These are phyloP conservation scores for Rhinopomastus cyanomelas DNA, from an alignment of 2,113 vertebrate genomes.

Conservation along the genomic window DNA sequence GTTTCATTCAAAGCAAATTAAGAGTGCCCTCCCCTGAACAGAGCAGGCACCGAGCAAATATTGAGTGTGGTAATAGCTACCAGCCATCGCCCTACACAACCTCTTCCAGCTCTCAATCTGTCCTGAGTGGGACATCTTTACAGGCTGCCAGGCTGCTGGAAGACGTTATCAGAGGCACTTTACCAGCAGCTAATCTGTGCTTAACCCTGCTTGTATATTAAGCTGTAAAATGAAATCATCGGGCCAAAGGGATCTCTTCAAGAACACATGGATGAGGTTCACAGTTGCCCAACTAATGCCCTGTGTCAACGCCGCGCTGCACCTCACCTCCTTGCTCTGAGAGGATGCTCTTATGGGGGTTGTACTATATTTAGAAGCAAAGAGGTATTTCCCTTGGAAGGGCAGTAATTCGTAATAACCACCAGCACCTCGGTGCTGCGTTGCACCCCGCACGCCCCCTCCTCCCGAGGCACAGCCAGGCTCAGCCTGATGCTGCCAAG, in stretches of 20 bases:
- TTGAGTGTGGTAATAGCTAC: neutral
- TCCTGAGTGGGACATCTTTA: neutral
- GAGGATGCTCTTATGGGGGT: neutral
- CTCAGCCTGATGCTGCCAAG: too few relatives aligned
- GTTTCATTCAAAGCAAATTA: conserved; percentile 1
- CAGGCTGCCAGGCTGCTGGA: neutral
- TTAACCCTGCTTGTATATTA: neutral
- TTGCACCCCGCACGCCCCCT: too few relatives aligned
- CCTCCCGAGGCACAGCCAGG: too few relatives aligned
- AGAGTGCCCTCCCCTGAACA: neutral
- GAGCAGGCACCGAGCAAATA: neutral
- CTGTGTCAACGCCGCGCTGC: too few relatives aligned
- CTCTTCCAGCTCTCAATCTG: neutral
- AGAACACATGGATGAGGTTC: neutral
- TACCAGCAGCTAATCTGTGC: neutral
- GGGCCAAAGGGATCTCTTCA: neutral
- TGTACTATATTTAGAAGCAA: too few relatives aligned
- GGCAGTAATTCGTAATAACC: too few relatives aligned
- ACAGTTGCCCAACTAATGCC: neutral
- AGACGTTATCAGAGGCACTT: neutral
- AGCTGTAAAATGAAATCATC: neutral
- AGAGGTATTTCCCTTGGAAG: too few relatives aligned
- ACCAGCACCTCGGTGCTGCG: too few relatives aligned
- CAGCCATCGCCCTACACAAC: neutral
- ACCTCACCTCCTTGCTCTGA: too few relatives aligned